phyloP scores from a whole-genome alignment of 2,888 invertebrate genomes.

The Coenonympha arcania region DNA sequence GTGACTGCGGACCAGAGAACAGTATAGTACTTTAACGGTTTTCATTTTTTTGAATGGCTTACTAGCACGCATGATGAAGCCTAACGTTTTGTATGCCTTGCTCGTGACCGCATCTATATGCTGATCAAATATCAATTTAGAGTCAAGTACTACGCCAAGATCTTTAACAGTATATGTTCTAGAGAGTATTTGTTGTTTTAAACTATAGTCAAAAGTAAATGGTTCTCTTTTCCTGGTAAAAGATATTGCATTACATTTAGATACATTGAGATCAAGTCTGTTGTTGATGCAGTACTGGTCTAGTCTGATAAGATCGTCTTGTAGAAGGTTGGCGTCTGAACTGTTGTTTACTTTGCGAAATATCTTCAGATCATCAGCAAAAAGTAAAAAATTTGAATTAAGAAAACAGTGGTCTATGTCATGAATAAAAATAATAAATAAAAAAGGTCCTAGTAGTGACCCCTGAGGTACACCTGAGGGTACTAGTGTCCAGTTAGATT shows the following conservation, averaged over 20 bases:
- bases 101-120: not conserved
- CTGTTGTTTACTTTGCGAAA: not conserved
- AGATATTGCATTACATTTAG: constrained; percentile 12
- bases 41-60: no score
- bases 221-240: not conserved
- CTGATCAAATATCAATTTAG: not conserved
- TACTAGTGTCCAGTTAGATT: not conserved
- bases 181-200: not conserved
- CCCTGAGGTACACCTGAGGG: constrained; percentile 10
- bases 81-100: not conserved
- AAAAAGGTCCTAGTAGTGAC: not conserved
- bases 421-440: constrained; percentile 2
- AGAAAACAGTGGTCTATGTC: constrained; percentile 8
- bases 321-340: constrained; percentile 2
- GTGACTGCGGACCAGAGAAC: no score
- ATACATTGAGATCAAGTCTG: constrained; percentile 22
- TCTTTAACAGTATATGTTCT: not conserved
- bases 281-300: constrained; percentile 15
- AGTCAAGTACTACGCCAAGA: not conserved
- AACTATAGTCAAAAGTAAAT: not conserved
- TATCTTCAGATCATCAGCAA: constrained; percentile 21
- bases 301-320: constrained; percentile 15
- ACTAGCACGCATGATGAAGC: not conserved
- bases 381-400: constrained; percentile 1
- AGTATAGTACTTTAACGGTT: no score